Percentiles rank a stretch among this genome's conserved stretches.
Evolutionary conservation across 2,113 vertebrate genomes (phyloP).

Genomic region (Laticauda laticaudata): DNA sequence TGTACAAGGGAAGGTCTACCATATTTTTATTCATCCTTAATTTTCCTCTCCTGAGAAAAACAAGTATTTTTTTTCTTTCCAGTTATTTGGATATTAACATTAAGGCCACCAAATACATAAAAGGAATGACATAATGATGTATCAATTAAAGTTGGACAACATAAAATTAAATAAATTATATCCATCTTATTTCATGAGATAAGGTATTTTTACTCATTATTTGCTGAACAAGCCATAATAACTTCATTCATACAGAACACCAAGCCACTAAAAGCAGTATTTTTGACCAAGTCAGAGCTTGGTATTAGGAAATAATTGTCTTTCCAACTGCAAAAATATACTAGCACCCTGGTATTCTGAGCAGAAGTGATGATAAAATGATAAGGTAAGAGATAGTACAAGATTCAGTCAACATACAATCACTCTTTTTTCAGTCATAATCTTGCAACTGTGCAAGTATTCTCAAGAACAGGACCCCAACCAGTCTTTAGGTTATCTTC

Average conservation of each 20-base stretch:
- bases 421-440: not conserved
- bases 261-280: not conserved
- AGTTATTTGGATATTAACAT: not conserved
- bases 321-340: not conserved
- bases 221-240: not conserved
- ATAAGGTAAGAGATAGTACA: not conserved
- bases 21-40: constrained; percentile 59
- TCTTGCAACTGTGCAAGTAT: not conserved
- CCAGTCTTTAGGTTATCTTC: not conserved
- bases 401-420: not conserved
- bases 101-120: not conserved
- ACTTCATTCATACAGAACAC: not conserved
- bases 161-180: not conserved
- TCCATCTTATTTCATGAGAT: not conserved
- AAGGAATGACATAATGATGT: not conserved
- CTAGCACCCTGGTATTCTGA: not conserved
- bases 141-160: not conserved
- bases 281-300: not conserved
- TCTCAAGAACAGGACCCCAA: not conserved
- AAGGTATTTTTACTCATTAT: not conserved
- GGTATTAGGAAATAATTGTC: not conserved
- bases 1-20: constrained; percentile 68
- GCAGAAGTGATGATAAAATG: not conserved
- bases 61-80: constrained; percentile 24
- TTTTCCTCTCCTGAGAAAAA: constrained; percentile 41